Base-by-base conservation (phyloP, 2,888 invertebrate species). In the Drosophila lutescens region DNA sequence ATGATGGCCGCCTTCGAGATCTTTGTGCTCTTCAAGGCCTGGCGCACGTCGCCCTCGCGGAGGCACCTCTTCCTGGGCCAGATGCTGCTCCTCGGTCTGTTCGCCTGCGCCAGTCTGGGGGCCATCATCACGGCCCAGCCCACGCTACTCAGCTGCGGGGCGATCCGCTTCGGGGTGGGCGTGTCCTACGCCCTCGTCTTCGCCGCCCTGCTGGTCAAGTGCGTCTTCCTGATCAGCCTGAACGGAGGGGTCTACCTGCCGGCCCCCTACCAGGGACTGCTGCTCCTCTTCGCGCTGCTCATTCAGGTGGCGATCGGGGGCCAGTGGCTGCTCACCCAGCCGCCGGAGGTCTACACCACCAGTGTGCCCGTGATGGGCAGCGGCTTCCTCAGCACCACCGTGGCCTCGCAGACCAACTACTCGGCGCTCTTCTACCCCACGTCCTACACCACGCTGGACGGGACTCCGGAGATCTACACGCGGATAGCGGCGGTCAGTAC, bases 181-280 rank as follows among this genome's bases (percentile, higher is more conserved):
- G 94, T 96, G 15, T 94, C 97, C 9, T 96, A 97, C 82, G 96
- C 97, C 57, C 94, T 98, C 62, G 96, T 98, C 69, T 98, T 98
- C 92, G 96, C 97, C 43, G 96, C 98, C 0, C 94, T 98, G 54
- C 94, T 98, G 83, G 98, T 98, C 77, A 98, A 98, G 93, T 97
- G 98, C 92, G 97, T 98, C 79, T 98, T 98, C 91, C 94, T 98
- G 70, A 95, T 98, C 79, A 97, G 98, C 90, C 94, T 98, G 72
- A 97, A 98, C 92, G 95, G 96, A 58, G 97, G 97, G 72, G 97
- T 98, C 54, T 98, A 98, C 91, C 93, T 98, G 60, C 98, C 98
- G 58, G 97, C 98, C 8, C 96, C 97, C 13, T 98, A 98, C 92
- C 98, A 98, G 93, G 96, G 95, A 75, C 94, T 98, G 32, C 94